Evolutionary conservation across 2,888 invertebrate species (phyloP).

Genomic region (Phyto melanocephala): DNA sequence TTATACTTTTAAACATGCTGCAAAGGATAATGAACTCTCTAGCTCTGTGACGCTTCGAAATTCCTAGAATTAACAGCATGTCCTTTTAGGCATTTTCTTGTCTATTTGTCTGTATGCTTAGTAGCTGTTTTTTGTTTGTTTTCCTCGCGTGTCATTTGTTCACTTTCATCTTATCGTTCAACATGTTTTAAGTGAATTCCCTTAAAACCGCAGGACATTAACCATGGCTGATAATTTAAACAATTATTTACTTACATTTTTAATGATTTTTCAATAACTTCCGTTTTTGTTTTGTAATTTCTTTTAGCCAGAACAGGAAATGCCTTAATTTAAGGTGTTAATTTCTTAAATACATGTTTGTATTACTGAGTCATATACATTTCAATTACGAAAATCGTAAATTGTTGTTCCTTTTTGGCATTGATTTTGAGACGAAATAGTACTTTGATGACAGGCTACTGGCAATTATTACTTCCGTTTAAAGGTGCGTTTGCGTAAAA

Average conservation of each 20-base stretch:
- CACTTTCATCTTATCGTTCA: constrained; percentile 25
- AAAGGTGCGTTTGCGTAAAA: background rate
- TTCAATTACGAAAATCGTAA: background rate
- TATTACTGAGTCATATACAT: background rate
- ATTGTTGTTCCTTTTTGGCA: too few species aligned
- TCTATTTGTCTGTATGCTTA: background rate
- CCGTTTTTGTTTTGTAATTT: constrained; percentile 22
- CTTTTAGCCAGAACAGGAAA: constrained; percentile 12
- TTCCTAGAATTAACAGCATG: constrained; percentile 25
- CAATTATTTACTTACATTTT: constrained; percentile 37
- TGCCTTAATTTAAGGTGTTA: constrained; percentile 59
- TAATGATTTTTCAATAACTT: constrained; percentile 58
- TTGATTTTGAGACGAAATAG: background rate
- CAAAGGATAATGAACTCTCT: constrained; percentile 46
- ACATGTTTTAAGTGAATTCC: background rate
- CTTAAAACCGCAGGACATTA: constrained; percentile 56
- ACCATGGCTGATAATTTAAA: constrained; percentile 36
- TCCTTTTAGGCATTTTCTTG: constrained; percentile 20
- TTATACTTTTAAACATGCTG: background rate
- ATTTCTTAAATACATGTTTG: constrained; percentile 19
- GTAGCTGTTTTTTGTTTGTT: background rate
- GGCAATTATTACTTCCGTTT: constrained; percentile 11
- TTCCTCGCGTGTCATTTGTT: constrained; percentile 46
- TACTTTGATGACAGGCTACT: constrained; percentile 5
- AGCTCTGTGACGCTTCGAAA: background rate